Base-by-base conservation (phyloP, 1,140 invertebrate genomes). In the Calosoma granatense region DNA sequence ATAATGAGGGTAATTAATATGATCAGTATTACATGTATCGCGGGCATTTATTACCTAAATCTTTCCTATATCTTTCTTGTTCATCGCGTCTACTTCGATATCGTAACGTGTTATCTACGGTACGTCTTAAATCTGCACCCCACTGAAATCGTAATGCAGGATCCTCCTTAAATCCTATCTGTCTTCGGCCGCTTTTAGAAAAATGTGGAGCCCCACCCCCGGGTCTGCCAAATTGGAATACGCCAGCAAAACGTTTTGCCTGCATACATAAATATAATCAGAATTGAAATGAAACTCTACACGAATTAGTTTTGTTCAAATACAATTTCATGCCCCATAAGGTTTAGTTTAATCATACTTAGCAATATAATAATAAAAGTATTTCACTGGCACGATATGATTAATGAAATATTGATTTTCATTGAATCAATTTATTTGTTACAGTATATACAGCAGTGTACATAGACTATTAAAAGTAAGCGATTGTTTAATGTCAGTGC, bases 91-190 rank as follows among this genome's bases (percentile, higher is more conserved):
- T 72, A 22, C 73, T 73, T 58, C 71, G 73, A 63, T 78, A 80
- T 47, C 77, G 64, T 20, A 80, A 70, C 20, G 74, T 73, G 60
- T 80, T 79, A 53, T 80, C 76, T 2, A 80, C 73, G 17, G 69
- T 68, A 55, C 70, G 67, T 11, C 76, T 66, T 43, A 77, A 61
- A 61, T 70, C 67, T 64, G 74, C 76, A 0, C 74, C 72, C 56
- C 66, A 67, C 53, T 71, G 69, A 53, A 77, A 77, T 17, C 73
- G 68, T 60, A 78, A 59, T 51, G 76, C 67, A 1, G 78, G 76
- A 65, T 79, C 76, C 59, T 77, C 75, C 62, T 68, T 71, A 20
- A 75, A 71, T 61, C 68, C 67, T 54, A 71, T 72, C 30, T 74
- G 59, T 22, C 71, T 64, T 58, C 67, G 69, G 60, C 76, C 75